Conservation (phyloP, 2,888 invertebrate species). For the Helicoverpa assulta region DNA sequence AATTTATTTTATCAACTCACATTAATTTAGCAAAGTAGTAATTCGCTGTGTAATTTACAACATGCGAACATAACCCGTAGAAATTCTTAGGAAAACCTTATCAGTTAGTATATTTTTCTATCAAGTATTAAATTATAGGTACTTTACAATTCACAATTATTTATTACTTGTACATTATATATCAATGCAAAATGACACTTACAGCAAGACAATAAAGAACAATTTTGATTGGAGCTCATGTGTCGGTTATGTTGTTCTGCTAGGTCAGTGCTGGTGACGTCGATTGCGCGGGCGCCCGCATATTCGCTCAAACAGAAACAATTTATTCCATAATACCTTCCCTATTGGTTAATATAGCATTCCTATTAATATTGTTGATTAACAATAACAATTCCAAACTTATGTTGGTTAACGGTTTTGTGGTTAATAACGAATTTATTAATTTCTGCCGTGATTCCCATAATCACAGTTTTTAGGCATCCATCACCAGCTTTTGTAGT, state of each 20-base stretch:
- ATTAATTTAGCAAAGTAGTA: slow-evolving; percentile 42
- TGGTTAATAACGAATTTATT: slow-evolving; percentile 38
- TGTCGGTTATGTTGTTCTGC: slow-evolving; percentile 64
- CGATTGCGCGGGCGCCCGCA: slow-evolving; percentile 85
- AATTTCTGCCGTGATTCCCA: too few relatives aligned
- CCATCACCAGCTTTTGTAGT: too few relatives aligned
- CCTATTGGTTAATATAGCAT: slow-evolving; percentile 85
- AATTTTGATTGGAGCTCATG: slow-evolving; percentile 56
- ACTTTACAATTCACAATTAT: slow-evolving; percentile 54
- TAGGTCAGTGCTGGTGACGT: slow-evolving; percentile 57
- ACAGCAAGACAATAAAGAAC: slow-evolving; percentile 58
- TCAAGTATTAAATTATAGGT: slow-evolving; percentile 76
- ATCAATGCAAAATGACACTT: slow-evolving; percentile 28
- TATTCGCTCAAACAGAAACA: slow-evolving; percentile 69
- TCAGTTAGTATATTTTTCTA: slow-evolving; percentile 78
- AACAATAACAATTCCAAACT: slow-evolving; percentile 69
- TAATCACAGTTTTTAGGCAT: too few relatives aligned
- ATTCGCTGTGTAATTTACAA: slow-evolving; percentile 63
- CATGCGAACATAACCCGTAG: slow-evolving; percentile 70
- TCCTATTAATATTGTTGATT: slow-evolving; percentile 85
- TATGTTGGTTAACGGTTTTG: slow-evolving; percentile 88
- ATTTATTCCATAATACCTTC: slow-evolving; percentile 85
- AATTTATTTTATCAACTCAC: slow-evolving; percentile 10
- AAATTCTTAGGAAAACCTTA: slow-evolving; percentile 71
- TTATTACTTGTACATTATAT: slow-evolving; percentile 32